Evolutionary conservation across 2,797 vertebrate species (phyloP), one percentile per base, ranked within the genome.

Genomic region (Danio albolineatus): DNA sequence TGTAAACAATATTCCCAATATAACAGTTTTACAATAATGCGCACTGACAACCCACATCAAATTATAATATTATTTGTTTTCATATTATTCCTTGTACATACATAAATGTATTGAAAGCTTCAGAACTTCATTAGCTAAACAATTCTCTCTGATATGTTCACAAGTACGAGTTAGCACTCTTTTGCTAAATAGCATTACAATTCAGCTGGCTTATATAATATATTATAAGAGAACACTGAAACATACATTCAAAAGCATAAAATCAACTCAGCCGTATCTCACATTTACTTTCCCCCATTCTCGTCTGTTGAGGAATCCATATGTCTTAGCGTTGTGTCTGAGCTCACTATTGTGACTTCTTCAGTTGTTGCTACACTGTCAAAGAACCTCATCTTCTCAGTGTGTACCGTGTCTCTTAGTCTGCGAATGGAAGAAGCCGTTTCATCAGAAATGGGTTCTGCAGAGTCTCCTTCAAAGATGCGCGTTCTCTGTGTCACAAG

Each of bases 311-410:
- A 80, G 14, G 75, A 86, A 75, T 73, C 80, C 72, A 76, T 73
- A 76, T 84, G 78, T 72, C 65, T 84, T 70, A 86, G 66, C 48
- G 71, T 67, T 69, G 69, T 81, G 60, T 83, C 74, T 60, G 69
- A 72, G 70, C 77, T 85, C 41, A 75, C 64, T 65, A 60, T 28
- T 57, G 44, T 44, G 21, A 59, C 49, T 65, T 65, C 80, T 67
- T 79, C 53, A 61, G 70, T 48, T 65, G 89, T 87, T 60, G 91
- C 85, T 16, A 79, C 84, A 10, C 80, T 87, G 14, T 95, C 92
- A 83, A 94, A 94, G 89, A 94, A 95, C 84, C 53, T 91, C 88
- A 94, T 93, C 89, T 95, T 94, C 62, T 95, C 93, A 21, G 88
- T 82, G 87, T 94, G 94, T 80, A 94, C 88, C 3, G 90, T 88